A percentile compares a stretch with the other conserved stretches of the same genome.
These are phyloP conservation scores for Pterocles burchelli DNA, from an alignment of 2,113 vertebrate genomes.

Conservation along the genomic window DNA sequence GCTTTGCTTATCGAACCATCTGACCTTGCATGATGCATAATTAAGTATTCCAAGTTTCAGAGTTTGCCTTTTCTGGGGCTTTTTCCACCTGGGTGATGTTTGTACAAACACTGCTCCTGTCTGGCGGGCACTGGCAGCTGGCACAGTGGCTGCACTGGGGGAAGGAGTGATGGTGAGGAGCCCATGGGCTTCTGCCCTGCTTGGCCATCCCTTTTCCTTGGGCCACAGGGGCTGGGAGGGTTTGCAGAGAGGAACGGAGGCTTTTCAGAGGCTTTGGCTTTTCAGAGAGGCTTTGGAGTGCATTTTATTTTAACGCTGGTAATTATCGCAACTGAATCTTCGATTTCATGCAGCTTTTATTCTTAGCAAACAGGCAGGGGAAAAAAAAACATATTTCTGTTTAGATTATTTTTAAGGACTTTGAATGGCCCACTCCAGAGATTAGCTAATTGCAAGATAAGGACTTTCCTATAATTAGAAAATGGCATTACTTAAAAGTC, in stretches of 20 bases:
- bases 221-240: background rate
- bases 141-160: background rate
- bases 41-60: background rate
- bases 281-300: background rate
- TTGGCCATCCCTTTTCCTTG: background rate
- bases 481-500: constrained; percentile 66
- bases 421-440: constrained; percentile 64
- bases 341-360: constrained; percentile 29
- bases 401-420: constrained; percentile 63
- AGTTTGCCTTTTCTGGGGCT: constrained; percentile 2
- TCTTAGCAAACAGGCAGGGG: constrained; percentile 31
- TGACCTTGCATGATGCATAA: background rate
- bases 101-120: background rate
- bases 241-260: background rate
- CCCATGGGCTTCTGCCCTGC: background rate
- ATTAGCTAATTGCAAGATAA: constrained; percentile 71
- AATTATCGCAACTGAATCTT: constrained; percentile 59
- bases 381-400: constrained; percentile 25
- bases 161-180: background rate
- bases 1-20: background rate
- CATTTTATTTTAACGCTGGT: constrained; percentile 21
- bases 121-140: accelerated
- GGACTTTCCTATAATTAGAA: constrained; percentile 70
- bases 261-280: constrained; percentile 5
- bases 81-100: background rate